Evolutionary conservation across 1,140 invertebrate genomes (phyloP).

Genomic region (Calycopis cecrops): DNA sequence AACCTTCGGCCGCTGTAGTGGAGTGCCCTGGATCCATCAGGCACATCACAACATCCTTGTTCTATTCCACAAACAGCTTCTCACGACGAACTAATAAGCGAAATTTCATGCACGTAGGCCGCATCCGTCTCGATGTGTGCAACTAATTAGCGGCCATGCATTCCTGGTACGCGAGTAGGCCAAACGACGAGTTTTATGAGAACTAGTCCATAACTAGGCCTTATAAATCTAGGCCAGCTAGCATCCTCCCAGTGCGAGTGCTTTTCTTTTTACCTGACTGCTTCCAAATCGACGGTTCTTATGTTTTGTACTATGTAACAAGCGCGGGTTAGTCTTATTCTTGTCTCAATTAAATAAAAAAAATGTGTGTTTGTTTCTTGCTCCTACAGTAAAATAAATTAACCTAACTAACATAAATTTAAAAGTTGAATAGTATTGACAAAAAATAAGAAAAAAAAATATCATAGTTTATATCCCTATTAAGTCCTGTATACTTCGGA

Average conservation of each 20-base stretch:
- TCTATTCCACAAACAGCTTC: conserved; percentile 2
- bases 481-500: too few relatives aligned
- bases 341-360: too few relatives aligned
- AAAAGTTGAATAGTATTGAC: too few relatives aligned
- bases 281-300: background rate
- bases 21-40: too few relatives aligned
- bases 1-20: too few relatives aligned
- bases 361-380: too few relatives aligned
- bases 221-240: background rate
- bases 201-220: background rate
- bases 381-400: too few relatives aligned
- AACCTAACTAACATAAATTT: too few relatives aligned
- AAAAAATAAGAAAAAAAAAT: too few relatives aligned
- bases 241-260: background rate
- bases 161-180: conserved; percentile 21
- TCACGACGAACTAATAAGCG: background rate
- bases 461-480: too few relatives aligned
- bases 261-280: background rate
- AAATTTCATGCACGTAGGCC: conserved; percentile 6
- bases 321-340: too few relatives aligned
- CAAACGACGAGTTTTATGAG: background rate
- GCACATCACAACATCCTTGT: background rate
- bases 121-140: conserved; percentile 44
- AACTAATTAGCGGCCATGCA: conserved; percentile 41
- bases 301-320: too few relatives aligned